A percentile compares a stretch with the other conserved stretches of the same genome.
These are phyloP conservation scores for Boloria selene DNA, from an alignment of 2,888 invertebrate genomes.

Conservation along the genomic window DNA sequence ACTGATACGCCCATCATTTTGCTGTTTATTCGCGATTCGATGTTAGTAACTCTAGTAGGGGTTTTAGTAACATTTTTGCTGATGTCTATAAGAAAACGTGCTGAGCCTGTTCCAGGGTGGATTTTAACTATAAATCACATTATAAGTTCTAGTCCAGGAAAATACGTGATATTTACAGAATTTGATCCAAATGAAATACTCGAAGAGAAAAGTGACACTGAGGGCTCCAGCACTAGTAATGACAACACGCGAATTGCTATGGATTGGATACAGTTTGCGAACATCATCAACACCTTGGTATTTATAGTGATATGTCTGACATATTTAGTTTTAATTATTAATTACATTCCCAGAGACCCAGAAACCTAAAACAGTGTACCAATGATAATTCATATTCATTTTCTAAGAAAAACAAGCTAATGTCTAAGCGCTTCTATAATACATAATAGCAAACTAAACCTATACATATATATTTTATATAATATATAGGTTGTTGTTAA, in stretches of 20 bases:
- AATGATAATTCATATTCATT: no score
- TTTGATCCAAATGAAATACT: conserved; percentile 62
- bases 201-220: conserved; percentile 54
- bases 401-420: no score
- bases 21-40: conserved; percentile 71
- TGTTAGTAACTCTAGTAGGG: conserved; percentile 64
- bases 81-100: conserved; percentile 59
- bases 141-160: conserved; percentile 62
- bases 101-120: conserved; percentile 62
- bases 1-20: conserved; percentile 81
- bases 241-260: conserved; percentile 44
- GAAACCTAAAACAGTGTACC: conserved; percentile 4
- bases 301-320: conserved; percentile 59
- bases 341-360: conserved; percentile 63
- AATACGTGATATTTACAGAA: conserved; percentile 72
- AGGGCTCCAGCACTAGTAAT: conserved; percentile 44
- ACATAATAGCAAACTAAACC: no score
- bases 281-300: conserved; percentile 63
- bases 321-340: conserved; percentile 62
- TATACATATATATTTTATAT: no score
- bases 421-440: no score
- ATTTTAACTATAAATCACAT: conserved; percentile 57
- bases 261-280: conserved; percentile 73
- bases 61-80: conserved; percentile 65
- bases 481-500: no score